Percentiles rank a stretch among this genome's conserved stretches.
phyloP scores from a whole-genome alignment of 1,140 invertebrate genomes.

The Philotrypesis tridentata region DNA sequence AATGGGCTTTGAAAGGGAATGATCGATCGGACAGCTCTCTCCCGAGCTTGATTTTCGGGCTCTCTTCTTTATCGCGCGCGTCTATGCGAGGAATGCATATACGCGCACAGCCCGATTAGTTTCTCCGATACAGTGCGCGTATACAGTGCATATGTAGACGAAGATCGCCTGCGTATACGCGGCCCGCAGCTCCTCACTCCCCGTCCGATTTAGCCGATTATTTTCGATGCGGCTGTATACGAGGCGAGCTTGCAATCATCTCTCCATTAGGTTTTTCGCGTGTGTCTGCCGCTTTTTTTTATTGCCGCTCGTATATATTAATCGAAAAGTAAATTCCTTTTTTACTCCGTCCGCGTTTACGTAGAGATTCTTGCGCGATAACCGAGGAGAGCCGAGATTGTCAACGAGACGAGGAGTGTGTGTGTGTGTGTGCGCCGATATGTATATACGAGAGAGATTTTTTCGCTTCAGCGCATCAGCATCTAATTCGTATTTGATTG shows the following conservation, averaged over 20 bases:
- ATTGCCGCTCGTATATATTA: background rate
- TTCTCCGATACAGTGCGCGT: background rate
- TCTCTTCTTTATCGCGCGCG: background rate
- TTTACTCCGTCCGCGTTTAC: background rate
- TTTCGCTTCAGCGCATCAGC: background rate
- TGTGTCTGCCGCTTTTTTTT: no score
- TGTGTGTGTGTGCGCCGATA: background rate
- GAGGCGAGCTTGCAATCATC: background rate
- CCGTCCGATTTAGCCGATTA: no score
- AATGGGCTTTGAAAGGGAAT: constrained; percentile 18
- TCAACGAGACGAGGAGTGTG: background rate
- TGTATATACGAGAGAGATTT: background rate
- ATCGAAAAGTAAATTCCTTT: background rate
- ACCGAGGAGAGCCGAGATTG: background rate
- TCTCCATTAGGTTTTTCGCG: background rate
- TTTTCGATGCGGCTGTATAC: background rate
- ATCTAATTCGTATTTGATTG: background rate
- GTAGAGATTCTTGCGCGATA: no score
- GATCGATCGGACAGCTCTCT: constrained; percentile 15
- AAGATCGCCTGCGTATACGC: no score
- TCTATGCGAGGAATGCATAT: background rate
- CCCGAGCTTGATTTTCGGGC: background rate
- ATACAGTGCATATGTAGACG: no score
- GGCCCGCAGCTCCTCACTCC: no score
- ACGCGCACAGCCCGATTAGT: background rate